Evolutionary conservation across 2,797 vertebrate genomes (phyloP).

Genomic region (Sebastes baramenuke): DNA sequence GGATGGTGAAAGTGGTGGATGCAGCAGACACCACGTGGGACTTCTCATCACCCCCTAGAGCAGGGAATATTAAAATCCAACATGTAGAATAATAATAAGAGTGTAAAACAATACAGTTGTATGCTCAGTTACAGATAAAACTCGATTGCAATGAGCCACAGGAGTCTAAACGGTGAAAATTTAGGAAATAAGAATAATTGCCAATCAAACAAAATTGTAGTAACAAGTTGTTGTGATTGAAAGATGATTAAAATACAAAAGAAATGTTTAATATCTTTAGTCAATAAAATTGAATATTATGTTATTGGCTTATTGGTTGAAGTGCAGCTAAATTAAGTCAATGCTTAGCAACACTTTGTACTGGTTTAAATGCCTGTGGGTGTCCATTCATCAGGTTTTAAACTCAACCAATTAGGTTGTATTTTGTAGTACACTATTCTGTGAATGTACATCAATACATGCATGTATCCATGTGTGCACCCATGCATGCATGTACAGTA

Average conservation of each 20-base stretch:
- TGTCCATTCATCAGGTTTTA: not conserved
- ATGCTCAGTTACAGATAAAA: not conserved
- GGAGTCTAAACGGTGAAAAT: not conserved
- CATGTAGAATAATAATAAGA: not conserved
- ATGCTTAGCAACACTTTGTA: not conserved
- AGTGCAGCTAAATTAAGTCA: not conserved
- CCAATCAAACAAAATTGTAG: not conserved
- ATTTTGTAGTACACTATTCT: not conserved
- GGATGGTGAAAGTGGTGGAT: conserved; percentile 77
- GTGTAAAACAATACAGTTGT: not conserved
- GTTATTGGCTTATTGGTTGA: not conserved
- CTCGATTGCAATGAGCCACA: not conserved
- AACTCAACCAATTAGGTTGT: not conserved
- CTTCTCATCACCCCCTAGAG: conserved; percentile 83
- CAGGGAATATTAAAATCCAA: conserved; percentile 15
- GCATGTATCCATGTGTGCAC: not conserved
- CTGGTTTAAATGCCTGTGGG: not conserved
- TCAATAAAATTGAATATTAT: not conserved
- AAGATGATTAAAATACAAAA: not conserved
- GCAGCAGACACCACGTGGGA: conserved; percentile 75
- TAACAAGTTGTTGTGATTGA: not conserved
- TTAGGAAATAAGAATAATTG: not conserved
- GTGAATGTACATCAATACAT: not conserved
- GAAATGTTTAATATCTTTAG: not conserved
- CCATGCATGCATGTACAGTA: not conserved